Evolutionary conservation across 2,113 vertebrate species (phyloP), one percentile per base, ranked within the genome.

Genomic region (Nycticebus coucang): DNA sequence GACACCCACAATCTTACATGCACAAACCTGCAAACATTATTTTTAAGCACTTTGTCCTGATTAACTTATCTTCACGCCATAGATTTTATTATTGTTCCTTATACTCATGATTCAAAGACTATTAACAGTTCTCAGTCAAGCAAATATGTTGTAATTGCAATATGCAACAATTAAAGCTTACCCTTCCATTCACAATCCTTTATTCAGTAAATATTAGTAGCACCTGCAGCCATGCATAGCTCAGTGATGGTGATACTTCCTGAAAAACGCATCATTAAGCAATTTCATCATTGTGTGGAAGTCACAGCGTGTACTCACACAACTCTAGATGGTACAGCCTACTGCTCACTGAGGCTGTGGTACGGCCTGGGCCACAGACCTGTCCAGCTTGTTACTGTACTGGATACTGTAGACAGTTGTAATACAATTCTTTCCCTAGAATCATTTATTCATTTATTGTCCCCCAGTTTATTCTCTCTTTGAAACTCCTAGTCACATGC

Each of bases 371-470:
- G 7, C 26, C 28, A 19, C 26, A 45, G 41, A 77, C 45, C 41
- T 45, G 37, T 28, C 45, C 7, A 75, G 37, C 37, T 50, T 77
- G 74, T 30, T 30, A 50, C 26, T 50, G 26, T 50, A 4, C 15
- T 77, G 74, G 50, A 50, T 77, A 8, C 74, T 41, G 28, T 30
- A 50, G 26, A 15, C 41, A 77, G 28, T 50, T 77, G 7, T 50
- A 30, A 18, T 41, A 77, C 15, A 77, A 10, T 77, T 26, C 14
- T 86, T 91, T 79, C 80, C 26, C 15, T 87, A 69, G 35, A 89
- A 75, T 91, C 80, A 93, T 96, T 94, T 94, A 71, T 86, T 89
- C 77, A 19, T 91, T 83, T 94, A 80, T 90, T 79, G 77, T 26
- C 41, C 28, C 30, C 6, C 1, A 22, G 59, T 41, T 91, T 35